Conservation (phyloP, 2,888 invertebrate species). For the Zygogramma bicolorata region DNA sequence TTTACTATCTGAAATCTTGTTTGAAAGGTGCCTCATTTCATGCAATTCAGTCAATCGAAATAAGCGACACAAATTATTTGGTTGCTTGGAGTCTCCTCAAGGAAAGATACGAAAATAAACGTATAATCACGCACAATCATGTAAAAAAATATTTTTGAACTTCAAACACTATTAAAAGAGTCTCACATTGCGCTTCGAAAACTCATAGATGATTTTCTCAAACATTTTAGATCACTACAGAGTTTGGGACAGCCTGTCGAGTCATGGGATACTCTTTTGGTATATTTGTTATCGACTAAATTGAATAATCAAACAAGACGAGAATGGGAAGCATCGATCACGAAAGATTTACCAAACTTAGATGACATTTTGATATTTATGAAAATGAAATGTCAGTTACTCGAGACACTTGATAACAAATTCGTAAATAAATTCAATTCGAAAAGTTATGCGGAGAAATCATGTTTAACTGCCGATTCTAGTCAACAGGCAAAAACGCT, state of each 20-base stretch:
- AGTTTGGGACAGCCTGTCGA: conserved; percentile 18
- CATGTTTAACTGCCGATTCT: too few species aligned
- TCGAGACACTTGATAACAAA: too few species aligned
- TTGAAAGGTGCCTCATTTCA: too few species aligned
- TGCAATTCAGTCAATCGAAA: too few species aligned
- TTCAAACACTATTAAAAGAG: not conserved
- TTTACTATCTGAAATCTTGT: too few species aligned
- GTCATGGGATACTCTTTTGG: conserved; percentile 17
- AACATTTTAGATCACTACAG: conserved; percentile 17
- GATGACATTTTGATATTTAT: too few species aligned
- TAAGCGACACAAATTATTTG: not conserved
- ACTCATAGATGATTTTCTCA: conserved; percentile 18
- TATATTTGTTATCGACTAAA: conserved; percentile 19
- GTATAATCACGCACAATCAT: conserved; percentile 12
- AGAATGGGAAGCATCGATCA: conserved; percentile 32
- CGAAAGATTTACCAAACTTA: too few species aligned
- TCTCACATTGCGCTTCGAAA: conserved; percentile 2
- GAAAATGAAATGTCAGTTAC: too few species aligned
- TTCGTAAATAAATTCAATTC: too few species aligned
- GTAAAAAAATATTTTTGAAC: conserved; percentile 20
- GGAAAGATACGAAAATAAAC: conserved; percentile 26
- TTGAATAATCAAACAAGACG: conserved; percentile 11
- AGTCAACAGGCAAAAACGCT: too few species aligned
- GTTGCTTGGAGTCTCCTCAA: conserved; percentile 18
- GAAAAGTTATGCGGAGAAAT: too few species aligned